Percentiles rank a stretch among this genome's conserved stretches.
Evolutionary conservation across 2,888 invertebrate genomes (phyloP).

Genomic region (Polia nebulosa): DNA sequence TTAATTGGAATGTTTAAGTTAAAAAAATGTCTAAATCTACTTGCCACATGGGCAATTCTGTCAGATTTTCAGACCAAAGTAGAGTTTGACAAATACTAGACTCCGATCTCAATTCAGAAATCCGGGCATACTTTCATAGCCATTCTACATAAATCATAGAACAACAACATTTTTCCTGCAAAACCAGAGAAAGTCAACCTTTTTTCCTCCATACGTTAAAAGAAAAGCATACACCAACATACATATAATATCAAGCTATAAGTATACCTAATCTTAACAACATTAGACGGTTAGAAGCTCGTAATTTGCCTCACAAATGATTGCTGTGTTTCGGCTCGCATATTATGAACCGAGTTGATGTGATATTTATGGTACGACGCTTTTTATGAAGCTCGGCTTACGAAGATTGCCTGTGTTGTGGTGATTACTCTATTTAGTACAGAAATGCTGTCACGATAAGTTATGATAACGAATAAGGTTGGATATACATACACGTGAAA

Average conservation of each 20-base stretch:
- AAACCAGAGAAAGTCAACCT: conserved; percentile 27
- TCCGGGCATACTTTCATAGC: too few species aligned
- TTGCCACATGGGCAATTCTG: too few species aligned
- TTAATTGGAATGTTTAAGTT: too few species aligned
- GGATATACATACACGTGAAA: not conserved
- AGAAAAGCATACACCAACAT: conserved; percentile 63
- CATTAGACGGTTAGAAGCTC: conserved; percentile 74
- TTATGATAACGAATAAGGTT: conserved; percentile 23
- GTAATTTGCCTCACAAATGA: conserved; percentile 85
- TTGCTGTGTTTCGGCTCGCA: conserved; percentile 68
- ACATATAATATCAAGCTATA: conserved; percentile 50
- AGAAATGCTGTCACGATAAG: conserved; percentile 24
- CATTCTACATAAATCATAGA: not conserved
- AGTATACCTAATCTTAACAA: conserved; percentile 76
- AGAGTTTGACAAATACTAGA: not conserved
- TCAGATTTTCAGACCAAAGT: too few species aligned
- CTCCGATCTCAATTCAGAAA: too few species aligned
- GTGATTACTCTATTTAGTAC: conserved; percentile 54
- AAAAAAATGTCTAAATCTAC: too few species aligned
- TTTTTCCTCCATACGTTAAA: conserved; percentile 58
- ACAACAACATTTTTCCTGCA: not conserved
- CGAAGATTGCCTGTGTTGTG: conserved; percentile 44
- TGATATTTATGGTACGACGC: conserved; percentile 65
- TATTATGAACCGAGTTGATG: conserved; percentile 67
- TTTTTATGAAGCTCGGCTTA: conserved; percentile 53